Evolutionary conservation across 2,888 invertebrate species (phyloP), one percentile per base, ranked within the genome.

Genomic region (Zelleria hepariella): DNA sequence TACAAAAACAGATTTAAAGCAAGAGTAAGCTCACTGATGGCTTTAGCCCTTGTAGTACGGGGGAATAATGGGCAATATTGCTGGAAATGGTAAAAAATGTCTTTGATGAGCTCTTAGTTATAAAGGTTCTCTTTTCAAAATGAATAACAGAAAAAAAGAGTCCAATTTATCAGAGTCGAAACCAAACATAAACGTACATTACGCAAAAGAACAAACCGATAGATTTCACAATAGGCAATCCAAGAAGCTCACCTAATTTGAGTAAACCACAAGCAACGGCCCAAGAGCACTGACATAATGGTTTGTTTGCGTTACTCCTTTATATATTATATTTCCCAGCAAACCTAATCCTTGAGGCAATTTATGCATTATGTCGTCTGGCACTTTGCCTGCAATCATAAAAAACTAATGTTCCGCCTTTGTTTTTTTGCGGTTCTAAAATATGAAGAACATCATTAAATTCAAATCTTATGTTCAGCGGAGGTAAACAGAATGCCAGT

Each of bases 341-440:
- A 57, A n/a, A 15, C 58, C 15, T 10, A 58, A 60, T 58, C 58
- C 58, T 60, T 62, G 62, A 62, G 57, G 25, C n/a, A 20, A 26
- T 54, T n/a, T 8, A 54, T 51, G 51, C 23, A 20, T 27, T 51
- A 57, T 47, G 51, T 25, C 25, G 52, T 42, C 27, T 10, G 57
- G 52, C 52, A 32, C 10, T 8, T 48, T 15, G 32, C 15, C 27
- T 52, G 60, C 59, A 56, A 61, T 20, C n/a, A 54, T 57, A 49
- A 54, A 54, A 54, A 54, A 26, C n/a, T 54, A 54, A 25, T 26
- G 27, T 25, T 25, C 8, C 8, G 23, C 10, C 21, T 18, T 51
- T 51, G 10, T 42, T 42, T 42, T 51, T 51, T 51, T 23, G 51
- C n/a, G 23, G 21, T 51, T 51, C 51, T 18, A 51, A 4, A 51